Conservation (phyloP, 1,140 invertebrate species). For the Camponotus floridanus region DNA sequence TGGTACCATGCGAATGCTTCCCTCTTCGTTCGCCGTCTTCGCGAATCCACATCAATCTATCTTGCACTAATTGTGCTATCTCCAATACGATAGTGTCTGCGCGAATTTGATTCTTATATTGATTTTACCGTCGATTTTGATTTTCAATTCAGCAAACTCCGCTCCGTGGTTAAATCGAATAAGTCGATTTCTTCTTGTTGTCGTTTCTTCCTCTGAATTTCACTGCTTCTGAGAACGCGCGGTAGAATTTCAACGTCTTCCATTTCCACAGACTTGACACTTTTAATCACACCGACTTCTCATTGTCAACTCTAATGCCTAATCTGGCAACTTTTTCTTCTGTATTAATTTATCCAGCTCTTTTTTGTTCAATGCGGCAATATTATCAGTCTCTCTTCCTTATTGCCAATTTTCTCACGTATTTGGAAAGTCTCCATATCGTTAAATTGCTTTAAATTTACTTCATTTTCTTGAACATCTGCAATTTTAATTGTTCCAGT, state of each 20-base stretch:
- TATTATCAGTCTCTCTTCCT: background rate
- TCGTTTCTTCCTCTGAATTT: background rate
- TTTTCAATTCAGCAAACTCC: background rate
- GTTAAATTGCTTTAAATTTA: slow-evolving; percentile 7
- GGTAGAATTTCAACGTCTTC: slow-evolving; percentile 32
- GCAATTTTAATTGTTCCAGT: background rate
- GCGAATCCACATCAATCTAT: slow-evolving; percentile 38
- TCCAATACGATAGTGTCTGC: background rate
- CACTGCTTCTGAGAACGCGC: background rate
- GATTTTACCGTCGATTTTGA: slow-evolving; percentile 18
- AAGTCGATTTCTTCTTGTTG: slow-evolving; percentile 19
- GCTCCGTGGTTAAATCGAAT: slow-evolving; percentile 19
- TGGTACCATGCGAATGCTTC: slow-evolving; percentile 26
- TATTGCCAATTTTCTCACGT: background rate
- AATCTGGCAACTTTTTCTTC: background rate
- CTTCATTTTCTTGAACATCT: background rate
- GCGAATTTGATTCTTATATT: slow-evolving; percentile 39
- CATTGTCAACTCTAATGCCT: slow-evolving; percentile 16
- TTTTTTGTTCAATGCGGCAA: background rate
- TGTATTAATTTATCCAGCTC: background rate
- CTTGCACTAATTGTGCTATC: slow-evolving; percentile 36
- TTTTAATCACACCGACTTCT: slow-evolving; percentile 13
- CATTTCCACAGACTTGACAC: background rate
- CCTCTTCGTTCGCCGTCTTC: background rate
- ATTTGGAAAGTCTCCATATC: background rate